Base-by-base conservation (phyloP, 1,140 invertebrate species). In the Drepana arcuata region DNA sequence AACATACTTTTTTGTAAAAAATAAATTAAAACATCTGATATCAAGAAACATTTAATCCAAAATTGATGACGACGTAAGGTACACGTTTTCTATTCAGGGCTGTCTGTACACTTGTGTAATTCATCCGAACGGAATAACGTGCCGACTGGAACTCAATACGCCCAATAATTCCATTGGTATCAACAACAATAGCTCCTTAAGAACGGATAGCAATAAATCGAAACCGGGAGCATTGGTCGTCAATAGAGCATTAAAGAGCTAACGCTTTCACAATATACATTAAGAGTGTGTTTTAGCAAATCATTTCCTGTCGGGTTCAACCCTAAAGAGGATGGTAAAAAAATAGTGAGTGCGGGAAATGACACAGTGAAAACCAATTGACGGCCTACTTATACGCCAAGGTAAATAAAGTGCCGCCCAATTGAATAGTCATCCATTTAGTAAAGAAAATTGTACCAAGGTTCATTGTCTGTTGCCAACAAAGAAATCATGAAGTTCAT, bases 211-310 rank as follows among this genome's bases (percentile, higher is more conserved):
- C 61, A 54, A 70, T 78, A 78, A 73, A 68, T 73, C 62, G 64
- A 68, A 72, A 57, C 51, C 56, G 45, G 40, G 48, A 62, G 34
- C 46, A 70, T 63, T 62, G 68, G 61, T 70, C 63, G 55, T 62
- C 63, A 69, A 74, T 73, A 63, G 69, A 51, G 61, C 71, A 69
- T 72, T 74, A 80, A 77, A 61, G 44, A 73, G 55, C 51, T 54
- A 48, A 58, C 65, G 41, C 65, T 65, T 66, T 56, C 47, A 74
- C 71, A 78, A 75, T 75, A 26, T 63, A 73, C 63, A 73, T 75
- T 74, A 74, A 59, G 60, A 72, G 70, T 70, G 57, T 75, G 69
- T 77, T 77, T 77, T 63, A 70, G 66, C 73, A 63, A 81, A 78
- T 81, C 73, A 82, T 54, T 82, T 82, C 73, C 78, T 73, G 45